A percentile compares a stretch with the other conserved stretches of the same genome.
These are phyloP conservation scores for Parazoanthus darwini DNA, from an alignment of 92 coral and sea anemone species.

Conservation along the genomic window DNA sequence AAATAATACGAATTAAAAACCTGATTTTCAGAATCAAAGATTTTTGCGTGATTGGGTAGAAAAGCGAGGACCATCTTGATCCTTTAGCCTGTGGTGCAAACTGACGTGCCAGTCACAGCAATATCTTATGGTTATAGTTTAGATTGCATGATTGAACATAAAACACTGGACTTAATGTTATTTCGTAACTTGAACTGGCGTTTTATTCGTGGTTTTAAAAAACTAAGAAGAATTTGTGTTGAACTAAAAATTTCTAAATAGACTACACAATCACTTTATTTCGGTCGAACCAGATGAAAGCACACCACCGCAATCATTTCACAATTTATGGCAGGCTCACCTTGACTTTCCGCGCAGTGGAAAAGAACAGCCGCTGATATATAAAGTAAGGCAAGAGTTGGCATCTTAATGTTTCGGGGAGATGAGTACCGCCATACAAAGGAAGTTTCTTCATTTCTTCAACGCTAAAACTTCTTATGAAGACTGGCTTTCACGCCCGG, in stretches of 20 bases:
- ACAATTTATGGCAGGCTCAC: slow-evolving; percentile 5
- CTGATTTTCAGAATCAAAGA: too few relatives aligned
- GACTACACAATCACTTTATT: not conserved
- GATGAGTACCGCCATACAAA: not conserved
- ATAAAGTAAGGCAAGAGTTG: not conserved
- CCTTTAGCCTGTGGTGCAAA: too few relatives aligned
- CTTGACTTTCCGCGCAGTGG: not conserved
- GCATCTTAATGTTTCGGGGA: not conserved
- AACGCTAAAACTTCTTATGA: not conserved
- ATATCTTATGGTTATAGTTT: too few relatives aligned
- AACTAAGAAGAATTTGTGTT: not conserved
- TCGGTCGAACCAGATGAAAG: not conserved
- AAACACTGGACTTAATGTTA: not conserved
- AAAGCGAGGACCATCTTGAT: too few relatives aligned
- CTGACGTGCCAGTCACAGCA: too few relatives aligned
- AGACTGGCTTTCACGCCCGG: not conserved
- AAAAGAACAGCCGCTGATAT: not conserved
- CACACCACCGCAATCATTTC: not conserved
- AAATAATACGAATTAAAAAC: too few relatives aligned
- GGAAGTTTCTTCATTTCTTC: not conserved
- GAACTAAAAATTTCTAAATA: not conserved
- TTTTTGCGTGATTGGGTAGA: too few relatives aligned
- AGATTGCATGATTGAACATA: not conserved
- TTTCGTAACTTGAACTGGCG: not conserved
- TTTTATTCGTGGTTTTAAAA: not conserved